phyloP scores from a whole-genome alignment of 1,140 invertebrate genomes.

The Doryteuthis pealeii region DNA sequence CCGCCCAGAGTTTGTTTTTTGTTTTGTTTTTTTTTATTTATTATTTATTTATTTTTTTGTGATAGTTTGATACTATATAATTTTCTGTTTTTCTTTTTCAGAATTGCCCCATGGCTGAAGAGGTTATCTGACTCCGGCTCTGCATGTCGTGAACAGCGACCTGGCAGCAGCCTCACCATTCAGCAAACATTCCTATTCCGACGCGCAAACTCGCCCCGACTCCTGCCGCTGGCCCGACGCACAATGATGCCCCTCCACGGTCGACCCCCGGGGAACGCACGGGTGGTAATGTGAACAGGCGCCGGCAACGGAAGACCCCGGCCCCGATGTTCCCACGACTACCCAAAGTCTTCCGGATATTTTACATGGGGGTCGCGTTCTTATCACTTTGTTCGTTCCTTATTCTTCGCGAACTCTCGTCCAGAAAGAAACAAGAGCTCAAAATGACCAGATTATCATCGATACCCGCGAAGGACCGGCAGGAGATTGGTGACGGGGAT shows the following conservation, averaged over 20 bases:
- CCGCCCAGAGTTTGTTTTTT: too few species aligned
- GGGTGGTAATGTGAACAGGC: neutral
- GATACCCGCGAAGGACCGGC: neutral
- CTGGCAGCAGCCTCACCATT: neutral
- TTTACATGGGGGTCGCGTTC: conserved; percentile 1
- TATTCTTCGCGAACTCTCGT: neutral
- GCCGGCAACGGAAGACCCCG: neutral
- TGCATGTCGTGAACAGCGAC: neutral
- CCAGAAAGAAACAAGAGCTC: neutral
- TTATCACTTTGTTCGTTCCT: neutral
- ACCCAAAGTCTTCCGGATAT: conserved; percentile 7
- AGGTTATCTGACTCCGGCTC: neutral
- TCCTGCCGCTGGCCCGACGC: neutral
- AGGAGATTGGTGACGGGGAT: neutral
- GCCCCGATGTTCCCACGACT: conserved; percentile 11
- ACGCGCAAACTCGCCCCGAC: neutral
- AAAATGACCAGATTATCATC: neutral
- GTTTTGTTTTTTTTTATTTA: neutral
- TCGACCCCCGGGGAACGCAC: neutral
- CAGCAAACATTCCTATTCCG: conserved; percentile 4
- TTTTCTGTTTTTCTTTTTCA: neutral
- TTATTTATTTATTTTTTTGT: neutral
- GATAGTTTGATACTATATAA: neutral
- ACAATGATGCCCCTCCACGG: neutral
- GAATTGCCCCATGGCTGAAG: neutral